Base-by-base conservation (phyloP, 2,888 invertebrate species). In the Drosophila rubida region DNA sequence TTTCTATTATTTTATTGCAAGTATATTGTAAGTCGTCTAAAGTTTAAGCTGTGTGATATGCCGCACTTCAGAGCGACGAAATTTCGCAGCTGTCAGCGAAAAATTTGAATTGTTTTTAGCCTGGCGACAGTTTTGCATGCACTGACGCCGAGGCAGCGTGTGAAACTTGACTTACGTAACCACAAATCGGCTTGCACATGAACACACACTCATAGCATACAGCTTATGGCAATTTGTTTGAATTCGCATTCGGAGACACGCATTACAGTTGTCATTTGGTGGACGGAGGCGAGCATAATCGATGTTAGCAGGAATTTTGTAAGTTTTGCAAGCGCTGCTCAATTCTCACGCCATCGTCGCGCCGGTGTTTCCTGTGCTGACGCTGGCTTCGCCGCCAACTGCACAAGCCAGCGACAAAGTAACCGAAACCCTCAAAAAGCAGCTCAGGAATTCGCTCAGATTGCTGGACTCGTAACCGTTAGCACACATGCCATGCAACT, bases 61-160 rank as follows among this genome's bases (percentile, higher is more conserved):
- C 74, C 57, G 14, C 14, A 1, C 8, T 16, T n/a, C 3, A 4
- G 11, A 6, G 19, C 16, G n/a, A 4, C 14, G 13, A 8, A 8
- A 60, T 51, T 19, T 4, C 44, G 65, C 71, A 39, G 13, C 1
- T 7, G 9, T 75, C 49, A 71, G 73, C 76, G 37, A 53, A 60
- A 70, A 19, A 55, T 35, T 1, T 1, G 46, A 37, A 54, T 54
- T 37, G 41, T 50, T 49, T 1, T 44, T 41, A 27, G 62, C 48
- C 59, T 44, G 58, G 2, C 13, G 23, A 59, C 77, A 60, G 77
- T 74, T 74, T 59, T 27, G 19, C 19, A 57, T 9, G 54, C 53
- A 57, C 73, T 77, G 67, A 44, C 67, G 45, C 67, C 67, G 62
- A 53, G 62, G 73, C 48, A 74, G 66, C 73, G 76, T 74, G 73